A percentile compares a stretch with the other conserved stretches of the same genome.
Evolutionary conservation across 2,797 vertebrate species (phyloP).

Genomic region (Anguilla marmorata): DNA sequence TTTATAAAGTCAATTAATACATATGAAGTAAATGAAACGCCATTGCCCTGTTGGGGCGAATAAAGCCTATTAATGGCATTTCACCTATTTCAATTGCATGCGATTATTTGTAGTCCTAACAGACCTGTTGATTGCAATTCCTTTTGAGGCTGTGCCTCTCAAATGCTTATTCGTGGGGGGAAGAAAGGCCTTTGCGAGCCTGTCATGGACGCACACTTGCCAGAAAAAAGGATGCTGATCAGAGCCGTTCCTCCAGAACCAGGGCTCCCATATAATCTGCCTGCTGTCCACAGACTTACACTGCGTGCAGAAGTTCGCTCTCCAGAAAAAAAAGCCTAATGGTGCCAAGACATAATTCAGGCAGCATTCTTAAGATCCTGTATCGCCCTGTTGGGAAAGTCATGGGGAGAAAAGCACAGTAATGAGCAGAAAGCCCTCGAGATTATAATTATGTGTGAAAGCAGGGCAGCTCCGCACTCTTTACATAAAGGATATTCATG

Average conservation of each 20-base stretch:
- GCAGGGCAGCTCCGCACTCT: not conserved
- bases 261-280: not conserved
- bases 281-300: not conserved
- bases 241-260: not conserved
- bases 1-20: not conserved
- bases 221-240: not conserved
- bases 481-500: not conserved
- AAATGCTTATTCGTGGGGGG: not conserved
- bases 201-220: not conserved
- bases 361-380: not conserved
- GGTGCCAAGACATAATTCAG: not conserved
- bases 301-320: not conserved
- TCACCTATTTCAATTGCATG: not conserved
- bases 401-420: not conserved
- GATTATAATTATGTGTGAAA: not conserved
- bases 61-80: not conserved
- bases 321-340: not conserved
- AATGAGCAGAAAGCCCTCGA: not conserved
- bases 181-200: not conserved
- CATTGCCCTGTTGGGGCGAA: not conserved
- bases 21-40: not conserved
- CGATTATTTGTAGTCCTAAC: not conserved
- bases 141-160: not conserved
- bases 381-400: not conserved
- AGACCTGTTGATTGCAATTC: not conserved